These are phyloP conservation scores for Tetraneura akinire DNA, from an alignment of 1,140 invertebrate species.

Conservation along the genomic window DNA sequence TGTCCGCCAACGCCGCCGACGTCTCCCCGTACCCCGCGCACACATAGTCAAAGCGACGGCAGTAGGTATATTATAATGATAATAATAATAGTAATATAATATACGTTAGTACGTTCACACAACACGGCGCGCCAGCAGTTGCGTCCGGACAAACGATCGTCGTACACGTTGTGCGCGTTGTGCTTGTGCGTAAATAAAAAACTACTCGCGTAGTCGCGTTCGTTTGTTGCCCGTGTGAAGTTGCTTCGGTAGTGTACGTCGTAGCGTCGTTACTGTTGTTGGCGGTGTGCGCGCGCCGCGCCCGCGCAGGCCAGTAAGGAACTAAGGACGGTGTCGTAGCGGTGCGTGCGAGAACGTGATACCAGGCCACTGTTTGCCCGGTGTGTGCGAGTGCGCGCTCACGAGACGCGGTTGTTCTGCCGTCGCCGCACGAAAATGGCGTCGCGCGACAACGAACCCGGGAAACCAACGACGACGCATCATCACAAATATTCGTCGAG, in stretches of 20 bases:
- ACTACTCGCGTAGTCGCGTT: too few relatives aligned
- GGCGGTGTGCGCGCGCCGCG: too few relatives aligned
- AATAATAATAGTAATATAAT: too few relatives aligned
- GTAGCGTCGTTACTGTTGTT: too few relatives aligned
- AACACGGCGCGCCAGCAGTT: not conserved
- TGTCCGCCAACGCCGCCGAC: not conserved
- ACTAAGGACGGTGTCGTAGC: too few relatives aligned
- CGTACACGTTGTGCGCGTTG: not conserved
- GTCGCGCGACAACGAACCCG: constrained; percentile 29
- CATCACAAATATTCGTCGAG: constrained; percentile 37
- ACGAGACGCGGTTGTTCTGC: not conserved
- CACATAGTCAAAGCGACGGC: not conserved
- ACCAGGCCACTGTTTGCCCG: not conserved
- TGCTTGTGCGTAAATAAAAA: not conserved
- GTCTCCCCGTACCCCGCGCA: not conserved
- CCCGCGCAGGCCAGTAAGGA: too few relatives aligned
- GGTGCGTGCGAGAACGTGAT: not conserved
- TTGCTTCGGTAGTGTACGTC: too few relatives aligned
- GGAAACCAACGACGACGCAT: not conserved
- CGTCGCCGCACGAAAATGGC: constrained; percentile 20
- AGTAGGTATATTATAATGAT: too few relatives aligned
- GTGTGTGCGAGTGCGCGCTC: constrained; percentile 10
- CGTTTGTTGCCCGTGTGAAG: not conserved
- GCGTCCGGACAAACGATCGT: not conserved
- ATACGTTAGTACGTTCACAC: not conserved